Percentiles rank a stretch among this genome's conserved stretches.
phyloP scores from a whole-genome alignment of 2,113 vertebrate genomes.

The Cyanistes caeruleus region DNA sequence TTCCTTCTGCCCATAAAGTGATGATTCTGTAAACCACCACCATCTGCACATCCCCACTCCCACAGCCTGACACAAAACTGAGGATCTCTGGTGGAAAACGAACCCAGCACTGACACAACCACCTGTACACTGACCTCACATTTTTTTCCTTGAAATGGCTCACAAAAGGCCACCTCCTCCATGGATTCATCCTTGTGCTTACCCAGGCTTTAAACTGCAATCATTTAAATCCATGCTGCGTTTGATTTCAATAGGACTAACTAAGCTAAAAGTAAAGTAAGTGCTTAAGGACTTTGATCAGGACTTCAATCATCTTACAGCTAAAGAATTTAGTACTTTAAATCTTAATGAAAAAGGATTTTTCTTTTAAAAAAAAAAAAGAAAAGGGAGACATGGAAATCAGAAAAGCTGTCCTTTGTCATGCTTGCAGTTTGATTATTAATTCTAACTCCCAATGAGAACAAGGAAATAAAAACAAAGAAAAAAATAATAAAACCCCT shows the following conservation, averaged over 20 bases:
- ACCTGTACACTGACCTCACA: neutral
- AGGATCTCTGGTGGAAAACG: neutral
- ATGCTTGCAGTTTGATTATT: neutral
- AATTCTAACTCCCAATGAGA: slow-evolving; percentile 12
- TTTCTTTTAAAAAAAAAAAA: neutral
- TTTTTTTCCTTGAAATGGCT: neutral
- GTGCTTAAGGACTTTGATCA: slow-evolving; percentile 61
- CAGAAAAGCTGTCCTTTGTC: slow-evolving; percentile 24
- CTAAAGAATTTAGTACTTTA: slow-evolving; percentile 45
- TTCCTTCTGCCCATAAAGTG: neutral
- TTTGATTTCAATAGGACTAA: slow-evolving; percentile 49
- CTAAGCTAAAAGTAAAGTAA: slow-evolving; percentile 44
- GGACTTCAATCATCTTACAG: slow-evolving; percentile 47
- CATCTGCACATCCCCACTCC: neutral
- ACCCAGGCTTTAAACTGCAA: slow-evolving; percentile 38
- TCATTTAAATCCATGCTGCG: slow-evolving; percentile 37
- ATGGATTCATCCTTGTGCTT: neutral
- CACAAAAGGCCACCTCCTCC: neutral
- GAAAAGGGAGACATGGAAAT: neutral
- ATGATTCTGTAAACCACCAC: neutral
- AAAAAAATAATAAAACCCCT: accelerated
- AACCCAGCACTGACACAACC: neutral
- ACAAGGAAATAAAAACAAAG: neutral
- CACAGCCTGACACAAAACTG: neutral
- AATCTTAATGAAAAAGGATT: slow-evolving; percentile 37